phyloP scores from a whole-genome alignment of 2,113 vertebrate species.

The Tenebrosternarchus preto region DNA sequence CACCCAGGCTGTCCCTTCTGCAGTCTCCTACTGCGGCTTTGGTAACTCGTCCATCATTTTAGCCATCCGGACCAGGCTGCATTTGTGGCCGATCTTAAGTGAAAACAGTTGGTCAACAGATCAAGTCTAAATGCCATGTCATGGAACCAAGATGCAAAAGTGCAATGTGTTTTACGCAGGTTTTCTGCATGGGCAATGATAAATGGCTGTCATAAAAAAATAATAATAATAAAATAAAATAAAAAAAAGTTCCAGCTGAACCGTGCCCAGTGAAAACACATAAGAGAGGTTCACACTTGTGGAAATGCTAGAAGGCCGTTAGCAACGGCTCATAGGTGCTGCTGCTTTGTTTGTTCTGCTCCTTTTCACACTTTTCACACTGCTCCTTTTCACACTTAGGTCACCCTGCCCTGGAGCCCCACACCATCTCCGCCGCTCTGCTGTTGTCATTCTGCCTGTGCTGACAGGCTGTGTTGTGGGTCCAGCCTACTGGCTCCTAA shows the following conservation, averaged over 20 bases:
- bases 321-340: slow-evolving; percentile 27
- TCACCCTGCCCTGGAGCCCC: slow-evolving; percentile 49
- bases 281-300: slow-evolving; percentile 46
- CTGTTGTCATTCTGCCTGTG: neutral
- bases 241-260: slow-evolving; percentile 53
- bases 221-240: too few species aligned
- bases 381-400: slow-evolving; percentile 56
- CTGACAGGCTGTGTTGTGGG: slow-evolving; percentile 8
- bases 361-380: slow-evolving; percentile 55
- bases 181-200: slow-evolving; percentile 52
- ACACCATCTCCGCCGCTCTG: neutral
- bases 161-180: slow-evolving; percentile 14
- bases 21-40: slow-evolving; percentile 20
- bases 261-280: slow-evolving; percentile 49
- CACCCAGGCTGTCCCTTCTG: slow-evolving; percentile 24
- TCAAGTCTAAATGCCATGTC: slow-evolving; percentile 54
- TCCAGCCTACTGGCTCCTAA: neutral
- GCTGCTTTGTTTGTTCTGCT: slow-evolving; percentile 23
- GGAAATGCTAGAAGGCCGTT: slow-evolving; percentile 48
- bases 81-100: slow-evolving; percentile 33
- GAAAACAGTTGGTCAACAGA: slow-evolving; percentile 44
- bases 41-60: slow-evolving; percentile 33
- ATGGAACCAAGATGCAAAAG: slow-evolving; percentile 47
- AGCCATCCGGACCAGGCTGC: slow-evolving; percentile 6
- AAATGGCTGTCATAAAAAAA: slow-evolving; percentile 44